phyloP scores from a whole-genome alignment of 2,888 invertebrate species.

The Dimorphilus gyrociliatus region DNA sequence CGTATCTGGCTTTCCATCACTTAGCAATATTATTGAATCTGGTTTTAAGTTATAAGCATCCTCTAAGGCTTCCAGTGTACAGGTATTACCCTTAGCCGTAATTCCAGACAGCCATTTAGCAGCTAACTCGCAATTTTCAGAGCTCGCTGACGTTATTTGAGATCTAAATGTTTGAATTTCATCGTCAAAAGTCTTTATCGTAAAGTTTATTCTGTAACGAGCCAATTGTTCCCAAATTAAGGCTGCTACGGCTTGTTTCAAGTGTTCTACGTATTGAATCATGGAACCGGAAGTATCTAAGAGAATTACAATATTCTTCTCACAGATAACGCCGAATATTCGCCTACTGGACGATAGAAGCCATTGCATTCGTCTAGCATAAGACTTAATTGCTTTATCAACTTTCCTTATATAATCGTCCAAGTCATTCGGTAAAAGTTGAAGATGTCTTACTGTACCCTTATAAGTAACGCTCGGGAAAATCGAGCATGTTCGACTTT shows the following conservation, averaged over 20 bases:
- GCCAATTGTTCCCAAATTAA: constrained; percentile 37
- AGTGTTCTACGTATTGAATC: constrained; percentile 31
- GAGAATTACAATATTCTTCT: constrained; percentile 28
- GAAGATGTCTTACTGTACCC: constrained; percentile 35
- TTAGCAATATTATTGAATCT: too few relatives aligned
- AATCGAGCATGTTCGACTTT: constrained; percentile 32
- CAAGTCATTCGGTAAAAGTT: constrained; percentile 32
- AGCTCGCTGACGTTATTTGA: constrained; percentile 16
- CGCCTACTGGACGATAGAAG: constrained; percentile 31
- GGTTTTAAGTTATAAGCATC: constrained; percentile 7
- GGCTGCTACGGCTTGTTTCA: constrained; percentile 32
- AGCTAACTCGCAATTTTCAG: constrained; percentile 34
- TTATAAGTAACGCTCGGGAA: constrained; percentile 36
- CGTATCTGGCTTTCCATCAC: constrained; percentile 39
- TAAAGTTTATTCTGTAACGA: constrained; percentile 20
- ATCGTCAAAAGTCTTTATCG: constrained; percentile 13
- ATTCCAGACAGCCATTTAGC: constrained; percentile 31
- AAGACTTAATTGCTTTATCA: constrained; percentile 27
- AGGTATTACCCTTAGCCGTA: constrained; percentile 34
- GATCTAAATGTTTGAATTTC: background rate
- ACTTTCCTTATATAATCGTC: constrained; percentile 28
- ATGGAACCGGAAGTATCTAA: constrained; percentile 38
- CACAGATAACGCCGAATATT: constrained; percentile 33
- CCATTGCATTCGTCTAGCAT: constrained; percentile 36
- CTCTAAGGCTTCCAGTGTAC: constrained; percentile 35